Evolutionary conservation across 30 jellyfish, hydroid and myxozoan species (phyloP), one percentile per base, ranked within the genome.

Genomic region (Clytia hemisphaerica): DNA sequence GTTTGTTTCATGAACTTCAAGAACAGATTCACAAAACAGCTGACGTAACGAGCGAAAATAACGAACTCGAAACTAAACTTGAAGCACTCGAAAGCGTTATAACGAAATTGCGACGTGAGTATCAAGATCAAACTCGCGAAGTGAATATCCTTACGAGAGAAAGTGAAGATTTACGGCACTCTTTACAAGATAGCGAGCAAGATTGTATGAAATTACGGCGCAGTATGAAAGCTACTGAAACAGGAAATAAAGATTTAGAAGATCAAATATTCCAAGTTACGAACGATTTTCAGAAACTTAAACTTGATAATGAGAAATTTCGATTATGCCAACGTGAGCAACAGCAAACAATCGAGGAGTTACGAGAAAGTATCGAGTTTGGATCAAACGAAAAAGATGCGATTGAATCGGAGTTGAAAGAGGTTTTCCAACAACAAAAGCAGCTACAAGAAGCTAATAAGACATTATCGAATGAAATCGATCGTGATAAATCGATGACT

Each of bases 221-320:
- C 30, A 79, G 61, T 51, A 51, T 89, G 45, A 58, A 93, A 61
- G 61, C 85, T 32, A 74, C 76, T 40, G 94, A 81, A 46, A 76
- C 80, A 26, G 83, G 65, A 5, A 89, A 76, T 37, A 89, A 89
- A 57, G 98, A 89, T 71, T 45, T 89, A 48, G 98, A 89, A 38
- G 98, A 89, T 71, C 98, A 89, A 72, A 75, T 82, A 0, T 89
- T 71, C 59, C 93, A 81, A 53, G 45, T 76, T 9, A 33, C 93
- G 63, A 78, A 71, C 47, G 95, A 89, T 0, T 80, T 80, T 48
- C 86, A 89, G 60, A 80, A 77, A 55, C 57, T 89, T 61, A 64
- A 64, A 57, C 53, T 30, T 4, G 98, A 89, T 2, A 47, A 68
- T 31, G 66, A 73, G n/a, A 69, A 67, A 58, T 29, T 49, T 57